Conservation (phyloP, 2,113 vertebrate genomes). For the Hippopotamus amphibius region DNA sequence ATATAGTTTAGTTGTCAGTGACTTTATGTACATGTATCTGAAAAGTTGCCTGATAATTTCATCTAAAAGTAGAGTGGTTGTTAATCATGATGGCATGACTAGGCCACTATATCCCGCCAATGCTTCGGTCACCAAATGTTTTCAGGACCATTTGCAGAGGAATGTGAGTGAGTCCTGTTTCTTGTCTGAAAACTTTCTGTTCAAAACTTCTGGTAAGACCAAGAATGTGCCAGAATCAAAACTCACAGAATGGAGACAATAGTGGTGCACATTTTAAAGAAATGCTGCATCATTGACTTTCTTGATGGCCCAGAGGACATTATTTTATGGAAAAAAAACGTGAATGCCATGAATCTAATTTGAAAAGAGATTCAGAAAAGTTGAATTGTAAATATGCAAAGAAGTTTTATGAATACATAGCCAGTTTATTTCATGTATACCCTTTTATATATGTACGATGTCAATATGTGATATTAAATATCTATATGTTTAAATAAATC, state of each 20-base stretch:
- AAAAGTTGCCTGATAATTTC: background rate
- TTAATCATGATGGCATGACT: background rate
- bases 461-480: background rate
- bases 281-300: background rate
- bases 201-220: constrained; percentile 22
- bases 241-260: background rate
- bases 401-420: constrained; percentile 19
- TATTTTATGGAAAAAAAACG: background rate
- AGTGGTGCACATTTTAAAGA: background rate
- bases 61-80: background rate
- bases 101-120: background rate
- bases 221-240: background rate
- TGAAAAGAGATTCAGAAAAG: constrained; percentile 39
- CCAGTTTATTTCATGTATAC: background rate
- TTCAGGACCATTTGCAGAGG: background rate
- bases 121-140: background rate
- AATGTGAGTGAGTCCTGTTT: background rate
- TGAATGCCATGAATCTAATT: background rate
- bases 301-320: background rate
- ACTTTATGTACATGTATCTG: background rate
- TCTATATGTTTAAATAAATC: constrained; percentile 11
- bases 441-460: background rate
- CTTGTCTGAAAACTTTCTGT: background rate
- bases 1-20: background rate
- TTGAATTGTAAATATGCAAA: background rate